A percentile compares a stretch with the other conserved stretches of the same genome.
phyloP scores from a whole-genome alignment of 2,888 invertebrate species.

The Melanotus villosus region DNA sequence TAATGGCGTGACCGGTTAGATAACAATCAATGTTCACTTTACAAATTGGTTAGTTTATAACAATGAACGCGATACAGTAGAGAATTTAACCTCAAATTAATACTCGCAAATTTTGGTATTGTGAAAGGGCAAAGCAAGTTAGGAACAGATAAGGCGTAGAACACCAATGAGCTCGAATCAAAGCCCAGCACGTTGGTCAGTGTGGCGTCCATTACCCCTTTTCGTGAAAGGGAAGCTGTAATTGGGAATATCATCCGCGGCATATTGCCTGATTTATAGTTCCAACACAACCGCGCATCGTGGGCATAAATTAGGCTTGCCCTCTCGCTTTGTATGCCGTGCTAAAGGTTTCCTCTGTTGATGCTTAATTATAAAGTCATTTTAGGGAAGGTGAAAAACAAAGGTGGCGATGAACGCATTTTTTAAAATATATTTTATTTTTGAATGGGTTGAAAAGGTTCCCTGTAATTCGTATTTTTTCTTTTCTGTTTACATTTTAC shows the following conservation, averaged over 20 bases:
- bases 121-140: neutral
- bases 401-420: conserved; percentile 13
- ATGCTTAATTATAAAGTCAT: conserved; percentile 42
- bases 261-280: conserved; percentile 59
- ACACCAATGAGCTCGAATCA: conserved; percentile 24
- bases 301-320: conserved; percentile 55
- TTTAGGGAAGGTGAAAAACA: conserved; percentile 29
- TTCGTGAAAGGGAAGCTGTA: conserved; percentile 44
- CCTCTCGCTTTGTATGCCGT: conserved; percentile 27
- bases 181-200: conserved; percentile 35
- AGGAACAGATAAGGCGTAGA: conserved; percentile 9
- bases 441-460: too few species aligned
- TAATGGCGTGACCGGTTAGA: too few species aligned
- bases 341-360: conserved; percentile 37
- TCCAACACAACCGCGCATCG: conserved; percentile 49
- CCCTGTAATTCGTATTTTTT: too few species aligned
- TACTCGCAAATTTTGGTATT: neutral
- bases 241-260: conserved; percentile 59
- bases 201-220: conserved; percentile 35
- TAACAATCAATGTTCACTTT: too few species aligned
- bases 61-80: neutral
- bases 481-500: too few species aligned
- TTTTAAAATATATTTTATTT: too few species aligned
- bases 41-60: neutral
- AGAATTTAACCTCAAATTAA: conserved; percentile 8